Evolutionary conservation across 1,140 invertebrate species (phyloP).

Genomic region (Ips typographus): DNA sequence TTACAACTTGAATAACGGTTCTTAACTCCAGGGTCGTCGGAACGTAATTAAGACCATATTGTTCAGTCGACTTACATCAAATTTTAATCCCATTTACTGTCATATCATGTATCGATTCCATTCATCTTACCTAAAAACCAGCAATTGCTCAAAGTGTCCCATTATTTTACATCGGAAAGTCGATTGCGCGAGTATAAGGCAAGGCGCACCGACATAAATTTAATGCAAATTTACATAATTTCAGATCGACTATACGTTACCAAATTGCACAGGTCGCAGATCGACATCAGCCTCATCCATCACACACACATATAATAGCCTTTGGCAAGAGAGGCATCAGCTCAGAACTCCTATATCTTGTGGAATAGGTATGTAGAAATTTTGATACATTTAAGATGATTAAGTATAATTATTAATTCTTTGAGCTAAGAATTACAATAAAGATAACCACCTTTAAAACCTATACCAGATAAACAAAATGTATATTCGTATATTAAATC

Average conservation of each 20-base stretch:
- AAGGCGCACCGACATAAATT: slow-evolving; percentile 26
- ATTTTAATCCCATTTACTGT: not conserved
- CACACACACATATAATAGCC: slow-evolving; percentile 28
- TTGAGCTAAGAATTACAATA: too few species aligned
- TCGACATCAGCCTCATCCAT: slow-evolving; percentile 41
- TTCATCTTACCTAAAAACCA: slow-evolving; percentile 16
- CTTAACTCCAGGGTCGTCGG: too few species aligned
- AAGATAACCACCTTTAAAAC: too few species aligned
- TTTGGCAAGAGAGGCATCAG: slow-evolving; percentile 42
- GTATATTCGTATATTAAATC: not conserved
- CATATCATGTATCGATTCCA: slow-evolving; percentile 12
- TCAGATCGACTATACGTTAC: slow-evolving; percentile 46
- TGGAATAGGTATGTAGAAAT: slow-evolving; percentile 16
- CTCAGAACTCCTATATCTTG: slow-evolving; percentile 33
- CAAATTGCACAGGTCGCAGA: slow-evolving; percentile 39
- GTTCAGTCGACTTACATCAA: too few species aligned
- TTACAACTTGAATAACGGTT: too few species aligned
- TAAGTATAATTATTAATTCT: too few species aligned
- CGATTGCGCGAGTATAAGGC: not conserved
- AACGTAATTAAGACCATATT: too few species aligned
- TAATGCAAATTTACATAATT: slow-evolving; percentile 39
- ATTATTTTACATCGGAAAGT: slow-evolving; percentile 31
- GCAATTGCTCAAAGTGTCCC: slow-evolving; percentile 32
- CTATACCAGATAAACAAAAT: not conserved
- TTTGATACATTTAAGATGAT: not conserved